phyloP scores from a whole-genome alignment of 2,888 invertebrate genomes.

The Spisula subtruncata region DNA sequence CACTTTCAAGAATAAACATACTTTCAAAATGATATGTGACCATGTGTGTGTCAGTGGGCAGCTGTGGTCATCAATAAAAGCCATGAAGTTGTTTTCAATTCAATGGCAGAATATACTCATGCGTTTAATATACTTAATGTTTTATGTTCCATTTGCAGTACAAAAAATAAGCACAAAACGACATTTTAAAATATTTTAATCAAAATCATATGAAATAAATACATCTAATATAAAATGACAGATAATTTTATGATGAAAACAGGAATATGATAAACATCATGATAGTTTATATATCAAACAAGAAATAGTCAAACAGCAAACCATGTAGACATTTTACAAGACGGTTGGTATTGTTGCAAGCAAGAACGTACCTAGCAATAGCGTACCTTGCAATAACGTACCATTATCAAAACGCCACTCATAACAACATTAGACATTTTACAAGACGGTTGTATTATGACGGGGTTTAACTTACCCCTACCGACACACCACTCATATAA shows the following conservation, averaged over 20 bases:
- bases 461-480: background rate
- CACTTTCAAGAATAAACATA: no score
- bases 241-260: background rate
- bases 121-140: no score
- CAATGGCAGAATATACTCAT: no score
- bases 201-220: conserved; percentile 38
- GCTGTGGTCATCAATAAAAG: no score
- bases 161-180: background rate
- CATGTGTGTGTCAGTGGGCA: no score
- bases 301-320: background rate
- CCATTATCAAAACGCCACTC: background rate
- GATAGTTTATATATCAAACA: background rate
- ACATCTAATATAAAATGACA: conserved; percentile 32
- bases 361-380: background rate
- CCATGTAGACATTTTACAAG: background rate
- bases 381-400: background rate
- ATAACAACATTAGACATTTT: background rate
- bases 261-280: background rate
- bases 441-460: background rate
- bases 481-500: background rate
- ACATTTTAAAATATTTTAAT: conserved; percentile 35
- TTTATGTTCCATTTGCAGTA: no score
- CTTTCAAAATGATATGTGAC: no score
- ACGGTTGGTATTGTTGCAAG: background rate
- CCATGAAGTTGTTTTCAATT: no score